phyloP scores from a whole-genome alignment of 2,113 vertebrate genomes.

The Deroptyus accipitrinus region DNA sequence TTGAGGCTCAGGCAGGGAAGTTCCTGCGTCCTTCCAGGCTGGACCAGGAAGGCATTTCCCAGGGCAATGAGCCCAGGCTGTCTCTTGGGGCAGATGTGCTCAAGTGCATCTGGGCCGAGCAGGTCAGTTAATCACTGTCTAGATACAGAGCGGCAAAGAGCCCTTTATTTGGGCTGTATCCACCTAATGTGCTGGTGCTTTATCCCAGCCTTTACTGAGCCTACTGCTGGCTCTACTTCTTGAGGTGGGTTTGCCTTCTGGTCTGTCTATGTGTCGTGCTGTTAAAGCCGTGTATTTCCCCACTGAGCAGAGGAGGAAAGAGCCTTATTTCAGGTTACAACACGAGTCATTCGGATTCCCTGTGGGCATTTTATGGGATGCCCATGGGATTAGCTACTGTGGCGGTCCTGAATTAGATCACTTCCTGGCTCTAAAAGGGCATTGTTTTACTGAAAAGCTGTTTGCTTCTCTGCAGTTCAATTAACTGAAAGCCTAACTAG shows the following conservation, averaged over 20 bases:
- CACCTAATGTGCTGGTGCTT: not conserved
- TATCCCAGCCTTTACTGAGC: not conserved
- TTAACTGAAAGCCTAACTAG: not conserved
- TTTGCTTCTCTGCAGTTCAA: not conserved
- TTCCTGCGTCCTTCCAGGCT: not conserved
- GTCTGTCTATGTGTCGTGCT: fast-evolving
- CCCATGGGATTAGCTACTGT: not conserved
- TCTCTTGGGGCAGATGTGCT: not conserved
- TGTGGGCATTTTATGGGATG: not conserved
- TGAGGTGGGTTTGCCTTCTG: not conserved
- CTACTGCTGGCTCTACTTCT: not conserved
- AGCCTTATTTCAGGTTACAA: not conserved
- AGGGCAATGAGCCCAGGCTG: not conserved
- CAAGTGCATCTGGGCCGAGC: not conserved
- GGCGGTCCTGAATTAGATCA: not conserved
- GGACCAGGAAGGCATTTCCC: not conserved
- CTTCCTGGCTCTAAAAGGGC: not conserved
- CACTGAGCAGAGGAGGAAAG: not conserved
- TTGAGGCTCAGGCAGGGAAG: not conserved
- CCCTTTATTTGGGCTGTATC: not conserved
- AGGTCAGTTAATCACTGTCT: not conserved
- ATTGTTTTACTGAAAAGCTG: not conserved
- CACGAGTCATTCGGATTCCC: fast-evolving
- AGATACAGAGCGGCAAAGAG: not conserved
- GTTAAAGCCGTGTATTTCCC: not conserved